phyloP scores from a whole-genome alignment of 2,888 invertebrate genomes.

The Apocheima hispidaria region DNA sequence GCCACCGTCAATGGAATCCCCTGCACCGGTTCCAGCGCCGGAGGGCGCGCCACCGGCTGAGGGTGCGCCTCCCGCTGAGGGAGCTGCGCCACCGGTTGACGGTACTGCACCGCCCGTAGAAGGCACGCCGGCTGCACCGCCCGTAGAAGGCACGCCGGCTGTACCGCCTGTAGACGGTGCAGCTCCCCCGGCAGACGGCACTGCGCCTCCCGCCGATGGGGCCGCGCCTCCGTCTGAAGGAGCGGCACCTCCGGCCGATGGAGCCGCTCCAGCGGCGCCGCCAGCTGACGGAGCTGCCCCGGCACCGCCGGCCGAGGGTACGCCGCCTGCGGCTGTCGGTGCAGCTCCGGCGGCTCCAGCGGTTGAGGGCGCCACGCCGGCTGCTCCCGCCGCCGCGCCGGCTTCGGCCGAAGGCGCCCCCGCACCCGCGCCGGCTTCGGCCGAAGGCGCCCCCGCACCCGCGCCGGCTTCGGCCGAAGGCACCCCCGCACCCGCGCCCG shows the following conservation, averaged over 20 bases:
- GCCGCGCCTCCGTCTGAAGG: conserved; percentile 56
- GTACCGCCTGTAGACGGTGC: conserved; percentile 45
- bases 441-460: conserved; percentile 57
- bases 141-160: conserved; percentile 57
- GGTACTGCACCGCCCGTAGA: conserved; percentile 58
- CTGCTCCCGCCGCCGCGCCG: conserved; percentile 48
- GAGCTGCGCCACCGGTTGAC: conserved; percentile 45
- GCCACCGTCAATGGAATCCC: conserved; percentile 47
- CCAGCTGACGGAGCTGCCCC: conserved; percentile 62
- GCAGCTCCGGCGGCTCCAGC: conserved; percentile 50
- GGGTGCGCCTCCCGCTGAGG: conserved; percentile 47
- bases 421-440: conserved; percentile 54
- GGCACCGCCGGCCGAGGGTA: conserved; percentile 61
- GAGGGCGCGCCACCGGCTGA: conserved; percentile 39
- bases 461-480: no score
- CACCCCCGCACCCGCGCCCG: conserved; percentile 51
- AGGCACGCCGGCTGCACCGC: conserved; percentile 46
- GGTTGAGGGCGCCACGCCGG: conserved; percentile 58
- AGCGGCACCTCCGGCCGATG: conserved; percentile 58
- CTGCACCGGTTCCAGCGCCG: conserved; percentile 44
- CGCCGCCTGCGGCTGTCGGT: conserved; percentile 46
- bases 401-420: conserved; percentile 58
- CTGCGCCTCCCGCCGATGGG: conserved; percentile 47
- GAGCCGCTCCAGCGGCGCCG: conserved; percentile 48
- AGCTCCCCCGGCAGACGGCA: conserved; percentile 46